These are phyloP conservation scores for Cariama cristata DNA, from an alignment of 2,113 vertebrate species.

Conservation along the genomic window DNA sequence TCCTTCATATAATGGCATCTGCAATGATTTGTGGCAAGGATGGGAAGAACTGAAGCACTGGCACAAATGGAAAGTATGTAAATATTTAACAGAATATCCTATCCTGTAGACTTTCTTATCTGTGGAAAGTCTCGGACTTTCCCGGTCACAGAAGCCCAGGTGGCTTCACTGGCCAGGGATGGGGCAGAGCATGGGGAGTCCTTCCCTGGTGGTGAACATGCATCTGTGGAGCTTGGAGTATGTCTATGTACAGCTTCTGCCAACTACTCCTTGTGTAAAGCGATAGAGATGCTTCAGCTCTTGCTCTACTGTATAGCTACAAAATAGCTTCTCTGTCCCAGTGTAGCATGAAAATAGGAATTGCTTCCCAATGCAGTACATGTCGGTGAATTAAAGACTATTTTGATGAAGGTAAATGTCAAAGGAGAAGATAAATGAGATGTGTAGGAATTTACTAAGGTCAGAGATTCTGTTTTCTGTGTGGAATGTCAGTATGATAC, in stretches of 20 bases:
- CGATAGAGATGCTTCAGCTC: background rate
- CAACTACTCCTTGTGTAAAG: background rate
- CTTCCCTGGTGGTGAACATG: fast-evolving
- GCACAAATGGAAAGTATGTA: background rate
- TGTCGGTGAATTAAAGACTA: background rate
- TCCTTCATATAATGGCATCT: background rate
- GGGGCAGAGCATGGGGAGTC: background rate
- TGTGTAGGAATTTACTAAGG: background rate
- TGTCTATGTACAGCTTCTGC: fast-evolving
- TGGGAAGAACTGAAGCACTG: background rate
- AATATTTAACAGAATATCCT: background rate
- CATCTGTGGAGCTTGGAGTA: background rate
- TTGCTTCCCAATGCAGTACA: background rate
- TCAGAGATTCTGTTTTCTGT: background rate
- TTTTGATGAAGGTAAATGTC: background rate
- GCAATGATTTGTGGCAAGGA: background rate
- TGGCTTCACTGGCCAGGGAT: background rate
- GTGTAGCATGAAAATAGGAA: background rate
- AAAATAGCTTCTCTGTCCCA: background rate
- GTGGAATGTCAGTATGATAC: background rate
- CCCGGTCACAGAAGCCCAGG: fast-evolving
- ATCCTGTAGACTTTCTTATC: background rate
- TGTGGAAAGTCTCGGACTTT: background rate
- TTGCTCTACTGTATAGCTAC: background rate
- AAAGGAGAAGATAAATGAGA: background rate